Percentiles rank a stretch among this genome's conserved stretches.
phyloP scores from a whole-genome alignment of 2,888 invertebrate species.

The Prosopocoilus inquinatus region DNA sequence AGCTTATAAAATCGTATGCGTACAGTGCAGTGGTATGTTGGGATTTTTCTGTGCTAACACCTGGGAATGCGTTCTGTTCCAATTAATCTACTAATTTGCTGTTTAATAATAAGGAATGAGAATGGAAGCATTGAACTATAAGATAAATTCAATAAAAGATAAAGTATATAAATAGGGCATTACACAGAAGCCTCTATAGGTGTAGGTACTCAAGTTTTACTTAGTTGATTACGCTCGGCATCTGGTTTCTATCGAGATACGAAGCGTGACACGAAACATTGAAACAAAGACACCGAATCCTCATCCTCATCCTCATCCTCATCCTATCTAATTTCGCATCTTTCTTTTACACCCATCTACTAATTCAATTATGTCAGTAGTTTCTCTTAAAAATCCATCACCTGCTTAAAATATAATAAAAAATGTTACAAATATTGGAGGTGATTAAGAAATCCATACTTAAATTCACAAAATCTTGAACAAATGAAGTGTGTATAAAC shows the following conservation, averaged over 20 bases:
- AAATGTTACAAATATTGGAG: too few relatives aligned
- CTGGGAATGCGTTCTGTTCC: too few relatives aligned
- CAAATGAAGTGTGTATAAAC: too few relatives aligned
- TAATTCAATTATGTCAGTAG: constrained; percentile 8
- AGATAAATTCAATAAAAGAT: constrained; percentile 4
- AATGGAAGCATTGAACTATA: background rate
- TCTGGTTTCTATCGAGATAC: constrained; percentile 32
- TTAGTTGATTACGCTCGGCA: constrained; percentile 28
- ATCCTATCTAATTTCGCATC: constrained; percentile 8
- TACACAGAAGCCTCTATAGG: constrained; percentile 13
- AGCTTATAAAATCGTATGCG: too few relatives aligned
- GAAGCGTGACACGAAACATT: constrained; percentile 26
- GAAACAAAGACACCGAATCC: constrained; percentile 25
- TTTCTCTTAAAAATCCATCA: background rate
- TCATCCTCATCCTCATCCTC: constrained; percentile 16
- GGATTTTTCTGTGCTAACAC: too few relatives aligned
- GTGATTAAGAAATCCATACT: too few relatives aligned
- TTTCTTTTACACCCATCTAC: background rate
- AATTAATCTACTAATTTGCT: too few relatives aligned
- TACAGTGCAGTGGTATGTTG: too few relatives aligned
- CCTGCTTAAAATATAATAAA: too few relatives aligned
- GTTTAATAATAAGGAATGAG: too few relatives aligned
- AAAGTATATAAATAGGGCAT: constrained; percentile 11
- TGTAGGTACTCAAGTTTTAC: constrained; percentile 21
- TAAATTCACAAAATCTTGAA: too few relatives aligned